Base-by-base conservation (phyloP, 1,140 invertebrate genomes). In the Drosophila oshimai region DNA sequence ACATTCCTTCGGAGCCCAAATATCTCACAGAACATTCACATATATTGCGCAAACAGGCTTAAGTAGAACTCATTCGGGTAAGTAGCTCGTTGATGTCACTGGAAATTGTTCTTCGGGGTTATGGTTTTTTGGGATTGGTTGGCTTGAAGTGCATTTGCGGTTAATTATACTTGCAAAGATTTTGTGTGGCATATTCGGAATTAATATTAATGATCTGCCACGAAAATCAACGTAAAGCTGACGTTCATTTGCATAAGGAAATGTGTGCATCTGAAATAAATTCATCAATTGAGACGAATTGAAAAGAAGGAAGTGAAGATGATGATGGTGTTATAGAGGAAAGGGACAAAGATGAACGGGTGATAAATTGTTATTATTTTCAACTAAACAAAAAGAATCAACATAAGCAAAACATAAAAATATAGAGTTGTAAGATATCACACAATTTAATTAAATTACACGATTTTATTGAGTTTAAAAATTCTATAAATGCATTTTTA, bases 1-100 rank as follows among this genome's bases (percentile, higher is more conserved):
- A 86, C 81, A 86, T 86, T 86, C 80, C 80, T 77, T 51, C n/a
- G 34, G 33, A 69, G 71, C 34, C 75, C 10, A 67, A 65, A 67
- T 64, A 47, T 65, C 42, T 60, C 44, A 49, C 46, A 5, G 39
- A 42, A 42, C 12, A 26, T 9, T 29, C 53, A 24, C 17, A 12
- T 53, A 64, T 67, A 60, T 84, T 79, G 60, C 75, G 64, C 55
- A 75, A 86, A 75, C 74, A 60, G 55, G 83, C 69, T 72, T 73
- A 73, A 72, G 68, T 60, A 60, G 31, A 71, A 71, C 53, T 44
- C 53, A 29, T 47, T 17, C 41, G 12, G 20, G 15, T 18, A 46
- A 69, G 62, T 57, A 41, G 42, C 34, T 46, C 15, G 37, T 44
- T 17, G 42, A 70, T 70, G 67, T 70, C 64, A 47, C 41, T 22